Evolutionary conservation across 2,888 invertebrate genomes (phyloP).

Genomic region (Microdon myrmicae): DNA sequence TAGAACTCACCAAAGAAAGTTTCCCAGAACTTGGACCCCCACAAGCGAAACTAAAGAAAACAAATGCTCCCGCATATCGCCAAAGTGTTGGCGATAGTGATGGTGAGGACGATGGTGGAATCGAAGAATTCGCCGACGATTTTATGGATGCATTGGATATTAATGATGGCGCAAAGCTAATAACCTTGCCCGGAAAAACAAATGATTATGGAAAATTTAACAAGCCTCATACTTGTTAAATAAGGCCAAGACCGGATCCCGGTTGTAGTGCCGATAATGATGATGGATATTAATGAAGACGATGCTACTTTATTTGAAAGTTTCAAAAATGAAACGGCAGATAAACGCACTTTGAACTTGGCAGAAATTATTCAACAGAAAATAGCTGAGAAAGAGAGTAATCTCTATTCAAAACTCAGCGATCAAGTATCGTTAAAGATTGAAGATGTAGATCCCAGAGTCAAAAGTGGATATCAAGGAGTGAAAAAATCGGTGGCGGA

Average conservation of each 20-base stretch:
- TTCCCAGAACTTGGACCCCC: slow-evolving; percentile 55
- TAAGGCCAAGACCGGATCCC: no score
- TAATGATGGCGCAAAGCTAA: no score
- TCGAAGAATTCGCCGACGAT: slow-evolving; percentile 67
- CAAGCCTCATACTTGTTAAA: no score
- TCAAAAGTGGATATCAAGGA: no score
- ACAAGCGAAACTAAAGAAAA: slow-evolving; percentile 52
- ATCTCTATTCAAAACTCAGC: slow-evolving; percentile 85
- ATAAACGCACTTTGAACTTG: slow-evolving; percentile 75
- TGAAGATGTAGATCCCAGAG: slow-evolving; percentile 86
- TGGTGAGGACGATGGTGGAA: slow-evolving; percentile 50
- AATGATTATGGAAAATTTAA: no score
- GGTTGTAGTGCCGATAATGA: no score
- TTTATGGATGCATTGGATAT: slow-evolving; percentile 78
- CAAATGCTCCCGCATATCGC: slow-evolving; percentile 67
- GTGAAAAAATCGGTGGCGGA: no score
- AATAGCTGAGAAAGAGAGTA: slow-evolving; percentile 91
- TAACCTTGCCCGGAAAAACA: no score
- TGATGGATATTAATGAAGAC: slow-evolving; percentile 87
- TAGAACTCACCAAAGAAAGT: slow-evolving; percentile 61
- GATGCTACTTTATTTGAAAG: slow-evolving; percentile 88
- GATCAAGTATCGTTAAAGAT: slow-evolving; percentile 78
- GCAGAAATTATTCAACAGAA: slow-evolving; percentile 94
- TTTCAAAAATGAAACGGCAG: slow-evolving; percentile 72
- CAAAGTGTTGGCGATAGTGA: slow-evolving; percentile 50